phyloP scores from a whole-genome alignment of 2,888 invertebrate genomes.

The Lingula anatina region DNA sequence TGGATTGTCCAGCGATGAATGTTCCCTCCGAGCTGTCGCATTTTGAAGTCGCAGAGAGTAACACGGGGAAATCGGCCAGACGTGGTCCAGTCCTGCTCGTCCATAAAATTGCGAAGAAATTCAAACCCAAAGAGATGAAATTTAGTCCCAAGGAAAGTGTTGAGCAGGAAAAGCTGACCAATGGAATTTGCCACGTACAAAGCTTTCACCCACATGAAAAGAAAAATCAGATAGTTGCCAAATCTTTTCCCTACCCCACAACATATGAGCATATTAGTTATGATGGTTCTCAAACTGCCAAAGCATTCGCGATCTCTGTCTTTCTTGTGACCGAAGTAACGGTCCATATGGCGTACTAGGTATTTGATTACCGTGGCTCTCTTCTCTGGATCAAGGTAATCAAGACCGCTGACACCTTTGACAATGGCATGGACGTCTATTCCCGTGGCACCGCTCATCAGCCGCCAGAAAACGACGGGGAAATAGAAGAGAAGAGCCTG shows the following conservation, averaged over 20 bases:
- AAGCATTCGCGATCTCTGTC: constrained; percentile 37
- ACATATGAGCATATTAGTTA: no score
- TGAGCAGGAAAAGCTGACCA: constrained; percentile 37
- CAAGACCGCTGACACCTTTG: constrained; percentile 33
- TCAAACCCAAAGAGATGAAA: constrained; percentile 39
- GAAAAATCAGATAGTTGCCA: constrained; percentile 34
- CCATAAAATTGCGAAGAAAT: neutral
- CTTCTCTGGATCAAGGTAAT: constrained; percentile 35
- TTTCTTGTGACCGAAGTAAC: constrained; percentile 36
- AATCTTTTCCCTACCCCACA: constrained; percentile 34
- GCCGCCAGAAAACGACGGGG: constrained; percentile 38
- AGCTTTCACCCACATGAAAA: constrained; percentile 33
- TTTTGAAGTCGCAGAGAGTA: neutral
- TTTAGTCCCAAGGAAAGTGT: constrained; percentile 38
- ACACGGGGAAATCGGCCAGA: neutral
- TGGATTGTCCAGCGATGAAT: constrained; percentile 53
- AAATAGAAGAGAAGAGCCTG: constrained; percentile 40
- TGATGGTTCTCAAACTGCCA: constrained; percentile 34
- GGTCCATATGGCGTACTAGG: constrained; percentile 32
- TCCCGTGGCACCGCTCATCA: constrained; percentile 33
- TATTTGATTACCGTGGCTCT: constrained; percentile 30
- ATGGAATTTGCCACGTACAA: constrained; percentile 31
- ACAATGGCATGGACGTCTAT: constrained; percentile 33
- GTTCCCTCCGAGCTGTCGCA: constrained; percentile 20
- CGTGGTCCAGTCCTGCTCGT: neutral